Base-by-base conservation (phyloP, 1,140 invertebrate species). In the Drosophila repletoides region DNA sequence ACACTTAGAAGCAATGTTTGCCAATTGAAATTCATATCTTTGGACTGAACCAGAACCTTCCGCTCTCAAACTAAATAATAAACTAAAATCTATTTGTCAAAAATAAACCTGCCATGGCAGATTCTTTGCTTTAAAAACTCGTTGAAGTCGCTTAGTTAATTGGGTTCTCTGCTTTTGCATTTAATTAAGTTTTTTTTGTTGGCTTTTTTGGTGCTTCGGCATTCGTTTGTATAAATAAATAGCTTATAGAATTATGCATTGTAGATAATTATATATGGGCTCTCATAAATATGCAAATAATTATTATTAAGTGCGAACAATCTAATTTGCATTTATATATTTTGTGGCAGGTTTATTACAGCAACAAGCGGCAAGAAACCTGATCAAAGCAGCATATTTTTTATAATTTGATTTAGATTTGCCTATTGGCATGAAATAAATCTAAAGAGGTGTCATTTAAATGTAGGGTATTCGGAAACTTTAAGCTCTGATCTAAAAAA, bases 261-360 rank as follows among this genome's bases (percentile, higher is more conserved):
- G 24, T 21, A 52, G 72, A 52, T 60, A 69, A 81, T 83, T 70
- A 73, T 59, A 53, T 46, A 69, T 63, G 41, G 65, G 5, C 19
- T 5, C 56, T 60, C 55, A 77, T 81, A 58, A 81, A 73, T 77
- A 81, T 81, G 77, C 77, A 84, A 77, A 73, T 43, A 51, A 58
- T 48, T 72, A 81, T 77, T 73, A 81, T 84, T 49, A 73, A 84
- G 77, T 81, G 77, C 63, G 77, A 81, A 81, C 73, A 70, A 49
- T 70, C 61, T 56, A 56, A 76, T 81, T 61, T 72, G 68, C 73
- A 76, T n/a, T n/a, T n/a, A n/a, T 68, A 71, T 76, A 61, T 71
- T 71, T 61, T 64, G 60, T 58, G 61, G 29, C 51, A 67, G 48
- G 56, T 67, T 40, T 31, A 26, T 14, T 22, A 64, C 7, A 26